Base-by-base conservation (phyloP, 2,888 invertebrate species). In the Lagria hirta region DNA sequence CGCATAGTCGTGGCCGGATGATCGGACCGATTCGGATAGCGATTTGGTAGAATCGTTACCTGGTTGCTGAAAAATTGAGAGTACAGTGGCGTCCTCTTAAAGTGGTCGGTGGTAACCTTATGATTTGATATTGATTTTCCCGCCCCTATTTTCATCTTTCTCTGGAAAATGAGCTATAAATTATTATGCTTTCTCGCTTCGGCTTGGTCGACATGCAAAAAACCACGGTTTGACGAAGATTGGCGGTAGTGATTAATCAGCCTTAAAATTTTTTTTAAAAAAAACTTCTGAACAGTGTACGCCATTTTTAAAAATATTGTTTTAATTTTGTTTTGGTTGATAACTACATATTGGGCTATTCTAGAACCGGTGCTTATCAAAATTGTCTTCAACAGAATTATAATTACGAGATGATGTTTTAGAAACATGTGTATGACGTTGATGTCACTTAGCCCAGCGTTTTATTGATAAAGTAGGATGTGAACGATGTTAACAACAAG, bases 81-180 rank as follows among this genome's bases (percentile, higher is more conserved):
- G 58, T 47, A 48, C 40, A 34, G 54, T 60, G 58, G 53, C 59
- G 68, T 52, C 67, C 58, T 64, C 66, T 20, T 47, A 44, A 50
- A 45, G 33, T 37, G 29, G 26, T 45, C 44, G 29, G 26, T 30
- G 37, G 40, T 12, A 52, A 8, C n/a, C 36, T 46, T n/a, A n/a
- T n/a, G n/a, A n/a, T n/a, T 44, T 43, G 43, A 55, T 68, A 70
- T 70, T 65, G 69, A 70, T 69, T 67, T 66, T 64, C 57, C 68
- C 66, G 66, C 66, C 67, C 65, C 63, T 65, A 58, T 61, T 58
- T 61, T 64, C 60, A 51, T 64, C 65, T 61, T 66, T 64, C 62
- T 63, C 64, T 57, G 43, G 56, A 63, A 65, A 65, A 67, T 64
- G 64, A 65, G 59, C 64, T 52, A 65, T 66, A 66, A 67, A 65